phyloP scores from a whole-genome alignment of 2,797 vertebrate species.

The Trachops cirrhosus region DNA sequence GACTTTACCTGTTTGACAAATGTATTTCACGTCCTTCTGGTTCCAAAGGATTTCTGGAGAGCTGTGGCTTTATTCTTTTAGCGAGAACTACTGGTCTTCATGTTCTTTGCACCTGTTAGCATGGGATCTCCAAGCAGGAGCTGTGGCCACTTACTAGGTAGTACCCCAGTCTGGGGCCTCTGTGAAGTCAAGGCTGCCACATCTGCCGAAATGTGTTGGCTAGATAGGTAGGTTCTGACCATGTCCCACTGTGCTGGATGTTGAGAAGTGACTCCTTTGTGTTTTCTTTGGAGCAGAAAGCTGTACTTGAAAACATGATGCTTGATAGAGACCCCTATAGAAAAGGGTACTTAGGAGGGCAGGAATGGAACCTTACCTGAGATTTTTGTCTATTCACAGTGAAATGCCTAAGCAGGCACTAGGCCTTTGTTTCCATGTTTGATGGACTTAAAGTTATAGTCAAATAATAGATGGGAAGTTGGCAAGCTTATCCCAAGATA shows the following conservation, averaged over 20 bases:
- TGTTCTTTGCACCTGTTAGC: background rate
- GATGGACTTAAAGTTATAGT: background rate
- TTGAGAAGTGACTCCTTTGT: background rate
- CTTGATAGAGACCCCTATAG: background rate
- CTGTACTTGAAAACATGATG: background rate
- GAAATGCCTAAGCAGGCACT: background rate
- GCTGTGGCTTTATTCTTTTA: background rate
- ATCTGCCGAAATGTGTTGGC: too few relatives aligned
- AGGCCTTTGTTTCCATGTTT: background rate
- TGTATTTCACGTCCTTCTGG: background rate
- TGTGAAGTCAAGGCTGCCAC: too few relatives aligned
- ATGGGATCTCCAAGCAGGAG: background rate
- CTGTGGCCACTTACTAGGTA: background rate
- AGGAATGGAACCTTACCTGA: background rate
- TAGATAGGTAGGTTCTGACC: background rate
- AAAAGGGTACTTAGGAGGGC: background rate
- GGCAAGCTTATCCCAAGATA: background rate
- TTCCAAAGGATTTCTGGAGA: background rate
- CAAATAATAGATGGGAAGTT: background rate
- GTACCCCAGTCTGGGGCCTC: background rate
- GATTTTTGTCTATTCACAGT: background rate
- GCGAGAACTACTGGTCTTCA: background rate
- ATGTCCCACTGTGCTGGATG: background rate
- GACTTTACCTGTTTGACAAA: background rate
- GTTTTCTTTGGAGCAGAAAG: background rate